Base-by-base conservation (phyloP, 2,888 invertebrate genomes). In the Tenodera sinensis region DNA sequence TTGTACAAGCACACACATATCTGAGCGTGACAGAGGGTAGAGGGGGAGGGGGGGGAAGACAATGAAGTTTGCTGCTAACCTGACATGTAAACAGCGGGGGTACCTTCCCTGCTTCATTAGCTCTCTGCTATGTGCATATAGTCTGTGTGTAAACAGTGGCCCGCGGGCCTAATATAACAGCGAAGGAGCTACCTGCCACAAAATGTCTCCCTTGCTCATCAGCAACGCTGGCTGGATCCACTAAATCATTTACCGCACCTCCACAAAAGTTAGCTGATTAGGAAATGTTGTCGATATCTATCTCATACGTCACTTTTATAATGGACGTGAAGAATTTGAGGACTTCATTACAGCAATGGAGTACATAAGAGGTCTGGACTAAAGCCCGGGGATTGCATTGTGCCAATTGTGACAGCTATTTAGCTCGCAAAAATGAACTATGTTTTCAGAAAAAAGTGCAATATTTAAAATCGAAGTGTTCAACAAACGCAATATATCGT, bases 111-210 rank as follows among this genome's bases (percentile, higher is more conserved):
- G 88, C 88, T 88, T 88, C 88, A 88, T 88, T 88, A 88, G 88
- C 54, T 83, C 47, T 83, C 88, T 83, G 28, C 88, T 54, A 84
- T 88, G 88, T 88, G 88, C 84, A 88, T 88, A 88, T 88, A 84
- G 84, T 83, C 84, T 82, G 71, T 83, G 83, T 28, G 88, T 84
- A 88, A 88, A 88, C 88, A 88, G 87, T 83, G 83, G 87, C 87
- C 87, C 87, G 87, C 87, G 87, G 87, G 87, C 81, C 87, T 87
- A 87, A 87, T 87, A 87, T 71, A 71, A 71, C 54, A 71, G 20
- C 25, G 54, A 71, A 71, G 54, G 54, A 71, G 54, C 20, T 71
- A 71, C 54, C 20, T 71, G 54, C 54, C 54, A 25, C 54, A 71
- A 71, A 54, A 20, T 15, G 15, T 25, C 25, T 25, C 54, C 54